Evolutionary conservation across 2,888 invertebrate species (phyloP).

Genomic region (Netelia melanura): DNA sequence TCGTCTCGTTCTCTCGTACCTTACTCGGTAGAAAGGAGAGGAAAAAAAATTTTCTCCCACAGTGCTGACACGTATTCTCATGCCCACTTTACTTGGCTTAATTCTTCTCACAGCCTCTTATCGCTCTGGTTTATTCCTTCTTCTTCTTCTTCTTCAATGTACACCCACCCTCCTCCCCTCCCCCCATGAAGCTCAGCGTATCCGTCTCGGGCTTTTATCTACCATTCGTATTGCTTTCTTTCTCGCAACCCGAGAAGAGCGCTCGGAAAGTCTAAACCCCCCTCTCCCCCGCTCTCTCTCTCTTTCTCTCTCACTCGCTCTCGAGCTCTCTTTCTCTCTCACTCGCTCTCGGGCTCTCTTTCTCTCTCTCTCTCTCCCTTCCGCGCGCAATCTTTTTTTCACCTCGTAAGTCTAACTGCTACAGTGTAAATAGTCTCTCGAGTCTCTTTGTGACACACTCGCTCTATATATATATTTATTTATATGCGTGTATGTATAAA

Average conservation of each 20-base stretch:
- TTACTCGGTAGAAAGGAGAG: not conserved
- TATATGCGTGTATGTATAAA: not conserved
- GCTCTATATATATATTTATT: not conserved
- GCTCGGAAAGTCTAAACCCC: not conserved
- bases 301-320: not conserved
- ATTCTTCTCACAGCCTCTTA: slow-evolving; percentile 68
- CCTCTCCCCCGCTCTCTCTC: not conserved
- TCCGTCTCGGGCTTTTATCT: slow-evolving; percentile 17
- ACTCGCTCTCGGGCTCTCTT: not conserved
- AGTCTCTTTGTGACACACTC: slow-evolving; percentile 33
- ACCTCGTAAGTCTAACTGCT: slow-evolving; percentile 60
- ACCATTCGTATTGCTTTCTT: slow-evolving; percentile 3
- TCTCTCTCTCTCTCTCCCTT: slow-evolving; percentile 20
- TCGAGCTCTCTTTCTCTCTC: not conserved
- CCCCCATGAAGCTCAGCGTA: not conserved
- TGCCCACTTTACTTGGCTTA: slow-evolving; percentile 42
- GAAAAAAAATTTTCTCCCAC: slow-evolving; percentile 33
- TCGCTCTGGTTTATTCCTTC: slow-evolving; percentile 57
- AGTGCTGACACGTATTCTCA: slow-evolving; percentile 65
- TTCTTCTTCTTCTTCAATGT: not conserved
- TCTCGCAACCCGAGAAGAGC: not conserved
- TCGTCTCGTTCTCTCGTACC: slow-evolving; percentile 18
- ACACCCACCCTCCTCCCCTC: too few species aligned
- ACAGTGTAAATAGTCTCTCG: slow-evolving; percentile 54
- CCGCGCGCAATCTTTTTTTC: slow-evolving; percentile 45